These are phyloP conservation scores for Aeoliscus strigatus DNA, from an alignment of 2,797 vertebrate species.

Conservation along the genomic window DNA sequence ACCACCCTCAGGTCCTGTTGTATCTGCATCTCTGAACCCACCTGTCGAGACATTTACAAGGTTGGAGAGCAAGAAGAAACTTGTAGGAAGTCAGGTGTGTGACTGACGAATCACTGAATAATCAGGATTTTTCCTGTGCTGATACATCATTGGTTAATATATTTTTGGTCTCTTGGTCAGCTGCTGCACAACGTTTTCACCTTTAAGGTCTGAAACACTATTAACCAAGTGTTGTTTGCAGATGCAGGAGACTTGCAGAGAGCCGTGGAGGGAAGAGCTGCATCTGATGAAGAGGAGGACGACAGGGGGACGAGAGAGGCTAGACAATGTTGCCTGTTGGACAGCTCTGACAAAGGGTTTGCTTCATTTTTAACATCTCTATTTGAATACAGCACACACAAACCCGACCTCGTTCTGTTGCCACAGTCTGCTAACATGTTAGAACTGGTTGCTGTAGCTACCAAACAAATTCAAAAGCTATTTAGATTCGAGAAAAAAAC, in stretches of 20 bases:
- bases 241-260: slow-evolving; percentile 70
- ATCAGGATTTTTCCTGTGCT: not conserved
- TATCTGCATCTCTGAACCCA: slow-evolving; percentile 40
- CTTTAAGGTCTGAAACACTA: too few relatives aligned
- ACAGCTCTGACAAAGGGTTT: slow-evolving; percentile 63
- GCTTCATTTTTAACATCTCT: slow-evolving; percentile 5
- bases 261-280: slow-evolving; percentile 76
- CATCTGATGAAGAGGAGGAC: slow-evolving; percentile 78
- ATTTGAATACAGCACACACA: too few relatives aligned
- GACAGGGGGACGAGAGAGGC: slow-evolving; percentile 32
- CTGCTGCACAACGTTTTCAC: too few relatives aligned
- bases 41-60: slow-evolving; percentile 10
- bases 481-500: too few relatives aligned
- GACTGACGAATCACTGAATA: not conserved
- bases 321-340: slow-evolving; percentile 43
- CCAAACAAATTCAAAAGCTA: too few relatives aligned
- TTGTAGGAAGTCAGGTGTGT: slow-evolving; percentile 49
- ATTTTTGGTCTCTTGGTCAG: too few relatives aligned
- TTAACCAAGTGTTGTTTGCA: slow-evolving; percentile 10
- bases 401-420: too few relatives aligned
- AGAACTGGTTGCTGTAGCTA: not conserved
- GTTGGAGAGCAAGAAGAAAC: slow-evolving; percentile 31
- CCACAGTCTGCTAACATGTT: too few relatives aligned
- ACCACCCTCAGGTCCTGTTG: slow-evolving; percentile 48
- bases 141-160: too few relatives aligned